Base-by-base conservation (phyloP, 2,113 vertebrate genomes). In the Phyllopteryx taeniolatus region DNA sequence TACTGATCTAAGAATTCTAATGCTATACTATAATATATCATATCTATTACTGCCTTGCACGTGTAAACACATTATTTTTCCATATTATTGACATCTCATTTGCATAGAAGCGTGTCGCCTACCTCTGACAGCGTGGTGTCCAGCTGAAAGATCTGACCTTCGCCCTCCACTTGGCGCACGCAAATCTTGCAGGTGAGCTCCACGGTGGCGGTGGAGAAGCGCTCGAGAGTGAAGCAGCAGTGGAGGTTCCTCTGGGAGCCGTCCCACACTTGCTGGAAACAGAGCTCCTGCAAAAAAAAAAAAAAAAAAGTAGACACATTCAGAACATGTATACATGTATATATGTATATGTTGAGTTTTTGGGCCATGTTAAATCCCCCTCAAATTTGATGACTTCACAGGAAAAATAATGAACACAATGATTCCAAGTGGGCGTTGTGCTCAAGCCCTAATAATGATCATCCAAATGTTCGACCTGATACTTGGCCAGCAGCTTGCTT, bases 141-240 rank as follows among this genome's bases (percentile, higher is more conserved):
- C 44, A 99, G 94, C 88, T 99, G 97, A 85, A 99, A 98, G 75
- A 99, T 99, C 91, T 99, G 96, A 6, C 98, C 98, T 80, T 99
- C 98, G 43, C 98, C 98, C 87, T 99, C 97, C 0, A 99, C 97
- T 89, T 99, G 98, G 4, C 97, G 90, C 73, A 99, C 96, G 1
- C 97, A 99, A 39, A 99, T 95, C 78, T 99, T 99, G 82, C 96
- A 99, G 57, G 94, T 89, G 67, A 99, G 92, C 70, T 98, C 95
- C 79, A 93, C 77, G 0, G 96, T 98, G 82, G 82, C 91, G 71
- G 92, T 81, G 72, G 93, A 95, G 82, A 96, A 95, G 3, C 97
- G 93, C 80, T 99, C 98, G 91, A 99, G 89, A 0, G 94, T 96
- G 82, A 99, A 99, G 75, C 94, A 96, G 67, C 98, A 98, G 80